Evolutionary conservation across 2,888 invertebrate genomes (phyloP).

Genomic region (Entomobrya multifasciata): DNA sequence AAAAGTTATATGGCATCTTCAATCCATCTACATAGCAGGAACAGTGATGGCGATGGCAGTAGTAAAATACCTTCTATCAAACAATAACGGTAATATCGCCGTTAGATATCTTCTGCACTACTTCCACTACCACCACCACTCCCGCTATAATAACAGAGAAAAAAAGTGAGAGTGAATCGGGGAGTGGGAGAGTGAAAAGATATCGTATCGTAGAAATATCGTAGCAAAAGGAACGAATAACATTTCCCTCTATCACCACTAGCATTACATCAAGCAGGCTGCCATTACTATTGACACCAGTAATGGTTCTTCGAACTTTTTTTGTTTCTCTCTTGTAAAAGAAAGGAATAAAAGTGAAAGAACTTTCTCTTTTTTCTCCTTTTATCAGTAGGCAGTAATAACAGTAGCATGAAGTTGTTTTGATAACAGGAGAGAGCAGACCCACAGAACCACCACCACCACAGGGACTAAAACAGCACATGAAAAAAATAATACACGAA

Average conservation of each 20-base stretch:
- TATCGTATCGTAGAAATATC: conserved; percentile 38
- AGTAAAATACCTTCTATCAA: conserved; percentile 47
- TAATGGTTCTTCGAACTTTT: conserved; percentile 65
- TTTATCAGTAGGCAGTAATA: conserved; percentile 63
- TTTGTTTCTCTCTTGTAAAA: conserved; percentile 31
- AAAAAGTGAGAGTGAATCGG: not conserved
- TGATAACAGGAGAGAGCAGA: conserved; percentile 30
- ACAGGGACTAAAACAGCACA: conserved; percentile 13
- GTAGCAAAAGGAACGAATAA: conserved; percentile 45
- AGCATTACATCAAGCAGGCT: conserved; percentile 70
- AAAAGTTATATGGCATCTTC: conserved; percentile 56
- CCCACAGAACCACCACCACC: conserved; percentile 8
- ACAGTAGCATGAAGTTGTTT: conserved; percentile 56
- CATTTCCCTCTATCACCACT: conserved; percentile 62
- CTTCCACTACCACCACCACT: not conserved
- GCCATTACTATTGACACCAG: conserved; percentile 69
- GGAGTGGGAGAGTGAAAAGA: conserved; percentile 19
- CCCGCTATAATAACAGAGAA: not conserved
- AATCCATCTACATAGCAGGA: conserved; percentile 23
- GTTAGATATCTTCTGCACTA: conserved; percentile 37
- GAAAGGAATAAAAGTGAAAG: conserved; percentile 46
- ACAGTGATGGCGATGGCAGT: conserved; percentile 3
- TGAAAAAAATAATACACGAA: not conserved
- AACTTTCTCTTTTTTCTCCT: conserved; percentile 59
- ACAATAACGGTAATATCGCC: conserved; percentile 56